Percentiles rank a stretch among this genome's conserved stretches.
phyloP scores from a whole-genome alignment of 2,113 vertebrate genomes.

The Alces alces region DNA sequence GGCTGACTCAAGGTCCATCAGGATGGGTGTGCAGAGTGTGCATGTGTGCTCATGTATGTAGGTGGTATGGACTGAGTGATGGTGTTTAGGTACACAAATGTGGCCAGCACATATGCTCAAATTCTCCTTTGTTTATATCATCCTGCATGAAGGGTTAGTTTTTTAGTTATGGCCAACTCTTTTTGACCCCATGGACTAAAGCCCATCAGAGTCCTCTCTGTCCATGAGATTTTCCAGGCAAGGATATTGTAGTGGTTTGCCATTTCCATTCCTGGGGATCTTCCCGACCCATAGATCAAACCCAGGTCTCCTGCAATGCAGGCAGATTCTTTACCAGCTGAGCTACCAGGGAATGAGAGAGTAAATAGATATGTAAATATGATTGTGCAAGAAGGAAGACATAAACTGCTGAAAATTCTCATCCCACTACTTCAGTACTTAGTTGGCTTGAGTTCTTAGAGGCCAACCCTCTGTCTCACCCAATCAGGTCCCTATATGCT shows the following conservation, averaged over 20 bases:
- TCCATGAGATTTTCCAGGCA: too few relatives aligned
- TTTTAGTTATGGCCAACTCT: too few relatives aligned
- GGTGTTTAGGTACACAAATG: background rate
- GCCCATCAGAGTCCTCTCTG: too few relatives aligned
- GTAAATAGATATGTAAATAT: background rate
- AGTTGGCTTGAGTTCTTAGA: background rate
- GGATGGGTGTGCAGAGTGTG: background rate
- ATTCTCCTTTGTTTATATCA: background rate
- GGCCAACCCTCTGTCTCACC: background rate
- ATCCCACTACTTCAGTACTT: background rate
- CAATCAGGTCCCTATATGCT: background rate
- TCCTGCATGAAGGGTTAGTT: background rate
- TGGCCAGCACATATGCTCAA: fast-evolving
- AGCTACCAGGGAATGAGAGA: background rate
- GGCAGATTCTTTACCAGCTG: too few relatives aligned
- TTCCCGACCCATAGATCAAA: background rate
- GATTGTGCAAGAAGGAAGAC: background rate
- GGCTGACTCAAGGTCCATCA: background rate
- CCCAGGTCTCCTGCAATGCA: background rate
- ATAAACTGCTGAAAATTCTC: background rate
- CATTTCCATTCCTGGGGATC: too few relatives aligned
- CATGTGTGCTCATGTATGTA: too few relatives aligned
- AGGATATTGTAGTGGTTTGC: too few relatives aligned
- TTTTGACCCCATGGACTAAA: too few relatives aligned
- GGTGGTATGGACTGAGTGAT: too few relatives aligned